A percentile compares a stretch with the other conserved stretches of the same genome.
These are phyloP conservation scores for Melanotus villosus DNA, from an alignment of 2,888 invertebrate species.

Conservation along the genomic window DNA sequence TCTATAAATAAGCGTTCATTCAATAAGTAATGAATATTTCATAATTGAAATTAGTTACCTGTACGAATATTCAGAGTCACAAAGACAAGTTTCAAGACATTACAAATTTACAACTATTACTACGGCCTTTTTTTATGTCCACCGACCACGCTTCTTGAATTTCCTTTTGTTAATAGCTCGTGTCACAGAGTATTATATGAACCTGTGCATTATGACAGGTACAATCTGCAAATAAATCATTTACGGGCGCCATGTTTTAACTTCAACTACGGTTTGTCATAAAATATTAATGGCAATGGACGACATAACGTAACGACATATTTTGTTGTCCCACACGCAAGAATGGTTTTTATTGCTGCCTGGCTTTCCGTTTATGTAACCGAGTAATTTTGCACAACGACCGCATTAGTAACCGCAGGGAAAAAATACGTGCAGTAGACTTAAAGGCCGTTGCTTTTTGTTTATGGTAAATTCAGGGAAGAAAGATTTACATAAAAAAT, in stretches of 20 bases:
- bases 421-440: neutral
- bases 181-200: neutral
- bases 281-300: conserved; percentile 8
- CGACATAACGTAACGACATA: conserved; percentile 15
- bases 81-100: no score
- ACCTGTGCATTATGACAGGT: neutral
- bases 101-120: no score
- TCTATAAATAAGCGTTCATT: no score
- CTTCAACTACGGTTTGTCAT: conserved; percentile 7
- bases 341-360: conserved; percentile 14
- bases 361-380: conserved; percentile 6
- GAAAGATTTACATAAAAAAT: no score
- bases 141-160: no score
- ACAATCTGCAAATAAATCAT: conserved; percentile 3
- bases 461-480: no score
- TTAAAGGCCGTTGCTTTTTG: neutral
- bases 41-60: no score
- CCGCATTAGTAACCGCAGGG: neutral
- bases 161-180: neutral
- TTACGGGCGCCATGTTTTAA: neutral
- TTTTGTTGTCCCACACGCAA: conserved; percentile 7
- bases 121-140: no score
- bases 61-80: no score
- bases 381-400: conserved; percentile 6
- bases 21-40: no score